Percentiles rank a stretch among this genome's conserved stretches.
Evolutionary conservation across 1,140 invertebrate genomes (phyloP).

Genomic region (Drosophila fuyamai): DNA sequence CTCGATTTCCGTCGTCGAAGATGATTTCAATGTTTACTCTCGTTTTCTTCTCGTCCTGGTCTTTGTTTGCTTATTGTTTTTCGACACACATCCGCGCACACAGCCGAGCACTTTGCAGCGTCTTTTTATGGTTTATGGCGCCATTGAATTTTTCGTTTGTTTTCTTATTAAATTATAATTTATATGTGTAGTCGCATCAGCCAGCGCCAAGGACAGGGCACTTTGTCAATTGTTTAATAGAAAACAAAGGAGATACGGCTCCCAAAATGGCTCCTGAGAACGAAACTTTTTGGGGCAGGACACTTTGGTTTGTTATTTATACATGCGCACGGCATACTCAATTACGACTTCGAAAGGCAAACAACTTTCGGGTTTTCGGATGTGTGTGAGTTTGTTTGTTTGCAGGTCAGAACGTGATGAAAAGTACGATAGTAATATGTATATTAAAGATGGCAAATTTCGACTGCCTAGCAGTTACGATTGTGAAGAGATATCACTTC

Average conservation of each 20-base stretch:
- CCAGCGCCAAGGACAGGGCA: conserved; percentile 32
- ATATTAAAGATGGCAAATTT: conserved; percentile 49
- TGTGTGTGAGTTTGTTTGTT: conserved; percentile 3
- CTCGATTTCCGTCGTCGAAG: conserved; percentile 55
- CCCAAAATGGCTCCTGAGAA: conserved; percentile 9
- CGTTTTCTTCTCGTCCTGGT: conserved; percentile 42
- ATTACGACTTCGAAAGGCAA: conserved; percentile 54
- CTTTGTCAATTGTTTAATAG: conserved; percentile 77
- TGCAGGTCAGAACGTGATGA: conserved; percentile 51
- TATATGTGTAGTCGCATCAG: conserved; percentile 71
- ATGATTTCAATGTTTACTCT: conserved; percentile 77
- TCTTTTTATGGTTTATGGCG: conserved; percentile 81
- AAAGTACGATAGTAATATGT: conserved; percentile 46
- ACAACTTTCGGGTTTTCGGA: conserved; percentile 41
- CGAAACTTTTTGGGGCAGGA: conserved; percentile 1
- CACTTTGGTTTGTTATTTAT: conserved; percentile 68
- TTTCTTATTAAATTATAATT: conserved; percentile 84
- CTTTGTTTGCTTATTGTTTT: conserved; percentile 75
- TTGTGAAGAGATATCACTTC: conserved; percentile 3
- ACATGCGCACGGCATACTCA: conserved; percentile 55
- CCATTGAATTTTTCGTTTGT: conserved; percentile 82
- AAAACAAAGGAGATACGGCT: conserved; percentile 53
- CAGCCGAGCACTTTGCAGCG: conserved; percentile 72
- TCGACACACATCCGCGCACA: conserved; percentile 47
- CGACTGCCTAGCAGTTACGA: conserved; percentile 5